Evolutionary conservation across 2,888 invertebrate genomes (phyloP), one percentile per base, ranked within the genome.

Genomic region (Phasia obesa): DNA sequence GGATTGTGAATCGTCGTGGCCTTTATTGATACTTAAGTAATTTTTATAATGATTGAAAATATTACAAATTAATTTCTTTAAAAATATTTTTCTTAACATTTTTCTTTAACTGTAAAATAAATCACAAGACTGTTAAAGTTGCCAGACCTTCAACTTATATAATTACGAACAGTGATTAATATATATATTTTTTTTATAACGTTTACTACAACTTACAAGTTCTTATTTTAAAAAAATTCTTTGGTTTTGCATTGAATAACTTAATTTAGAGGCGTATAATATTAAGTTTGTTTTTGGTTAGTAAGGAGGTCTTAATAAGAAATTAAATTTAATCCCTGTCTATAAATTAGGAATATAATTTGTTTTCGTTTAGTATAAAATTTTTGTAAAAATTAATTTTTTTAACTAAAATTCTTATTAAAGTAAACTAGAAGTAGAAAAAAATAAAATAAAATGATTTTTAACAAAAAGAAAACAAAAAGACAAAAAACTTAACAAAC

Each of bases 331-430:
- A 78, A 78, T 84, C 75, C 81, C 78, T 81, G 77, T 81, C 75
- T 76, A 35, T 78, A 84, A 81, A 81, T 81, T 84, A 84, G 81
- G 78, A 81, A 81, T 84, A 81, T 59, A 73, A 60, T 47, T 25
- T 44, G 53, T 70, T 76, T 60, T 64, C n/a, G 31, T 81, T 74
- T 77, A 77, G 69, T 80, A 35, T 17, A 60, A 69, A 27, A 62
- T 55, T 60, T 35, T 17, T 64, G 47, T 7, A 55, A 42, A 73
- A 60, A 62, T 55, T 55, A 53, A n/a, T n/a, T n/a, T n/a, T n/a
- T 25, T 74, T 53, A 76, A 69, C 55, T 53, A 53, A 77, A 69
- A 27, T 13, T 27, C 15, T 51, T 51, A 2, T 38, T 23, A 35
- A 31, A 75, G 9, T 35, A 35, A 35, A 35, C 9, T n/a, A n/a